A percentile compares a stretch with the other conserved stretches of the same genome.
phyloP scores from a whole-genome alignment of 2,113 vertebrate species.

The Sceloporus tristichus region DNA sequence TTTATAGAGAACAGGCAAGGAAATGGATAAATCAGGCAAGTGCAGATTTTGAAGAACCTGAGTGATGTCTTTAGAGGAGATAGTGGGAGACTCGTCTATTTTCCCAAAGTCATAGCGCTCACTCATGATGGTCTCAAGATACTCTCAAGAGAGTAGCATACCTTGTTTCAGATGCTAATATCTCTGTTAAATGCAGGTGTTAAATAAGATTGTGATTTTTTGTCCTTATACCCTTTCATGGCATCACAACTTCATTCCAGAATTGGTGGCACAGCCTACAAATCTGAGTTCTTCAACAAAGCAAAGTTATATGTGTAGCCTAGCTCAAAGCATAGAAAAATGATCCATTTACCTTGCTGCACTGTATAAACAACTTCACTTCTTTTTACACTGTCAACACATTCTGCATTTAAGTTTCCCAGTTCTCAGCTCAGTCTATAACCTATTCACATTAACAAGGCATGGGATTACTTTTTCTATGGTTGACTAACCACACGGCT shows the following conservation, averaged over 20 bases:
- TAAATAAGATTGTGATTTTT: not conserved
- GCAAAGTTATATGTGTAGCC: not conserved
- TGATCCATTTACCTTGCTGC: not conserved
- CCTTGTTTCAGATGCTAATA: not conserved
- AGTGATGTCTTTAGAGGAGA: not conserved
- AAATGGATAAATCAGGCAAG: not conserved
- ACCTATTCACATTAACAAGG: not conserved
- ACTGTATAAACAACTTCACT: not conserved
- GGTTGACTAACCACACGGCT: slow-evolving; percentile 17
- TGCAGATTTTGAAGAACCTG: not conserved
- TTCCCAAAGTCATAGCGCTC: not conserved
- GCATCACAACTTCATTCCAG: not conserved
- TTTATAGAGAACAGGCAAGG: not conserved
- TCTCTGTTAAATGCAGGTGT: not conserved
- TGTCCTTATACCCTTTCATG: not conserved
- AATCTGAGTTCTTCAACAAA: not conserved
- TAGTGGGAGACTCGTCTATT: not conserved
- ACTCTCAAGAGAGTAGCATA: not conserved
- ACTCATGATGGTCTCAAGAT: not conserved
- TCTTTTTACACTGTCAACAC: not conserved
- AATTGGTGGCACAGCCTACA: not conserved
- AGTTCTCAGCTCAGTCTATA: slow-evolving; percentile 8
- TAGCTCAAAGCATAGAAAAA: not conserved
- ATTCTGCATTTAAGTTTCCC: not conserved
- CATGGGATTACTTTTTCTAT: not conserved